A percentile compares a stretch with the other conserved stretches of the same genome.
Conservation (phyloP, 2,888 invertebrate genomes). For the Ichneumoninae sp. region DNA sequence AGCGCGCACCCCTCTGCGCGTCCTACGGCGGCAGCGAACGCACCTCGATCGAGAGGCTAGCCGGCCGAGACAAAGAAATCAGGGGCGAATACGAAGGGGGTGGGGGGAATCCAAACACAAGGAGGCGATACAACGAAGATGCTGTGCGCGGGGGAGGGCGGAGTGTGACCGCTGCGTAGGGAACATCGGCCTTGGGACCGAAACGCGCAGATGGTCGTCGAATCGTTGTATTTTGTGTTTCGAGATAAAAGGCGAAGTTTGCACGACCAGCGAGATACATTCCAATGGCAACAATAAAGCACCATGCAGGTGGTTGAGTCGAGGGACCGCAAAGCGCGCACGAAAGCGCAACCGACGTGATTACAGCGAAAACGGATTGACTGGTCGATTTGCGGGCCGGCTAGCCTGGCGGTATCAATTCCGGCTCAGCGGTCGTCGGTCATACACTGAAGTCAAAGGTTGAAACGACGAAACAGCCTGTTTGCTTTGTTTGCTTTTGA, state of each 20-base stretch:
- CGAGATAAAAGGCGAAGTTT: background rate
- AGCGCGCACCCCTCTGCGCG: conserved; percentile 68
- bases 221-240: background rate
- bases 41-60: conserved; percentile 26
- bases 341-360: background rate
- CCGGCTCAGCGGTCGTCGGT: background rate
- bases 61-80: conserved; percentile 29
- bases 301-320: background rate
- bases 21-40: conserved; percentile 12
- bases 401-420: background rate
- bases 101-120: background rate
- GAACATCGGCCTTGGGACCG: background rate
- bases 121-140: background rate
- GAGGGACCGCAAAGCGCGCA: background rate
- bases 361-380: background rate
- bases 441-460: background rate
- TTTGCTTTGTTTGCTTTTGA: background rate
- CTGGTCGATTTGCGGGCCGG: too few species aligned
- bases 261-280: background rate
- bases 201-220: too few species aligned
- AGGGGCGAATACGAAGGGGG: background rate
- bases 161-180: background rate
- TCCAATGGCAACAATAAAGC: background rate
- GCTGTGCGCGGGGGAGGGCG: background rate
- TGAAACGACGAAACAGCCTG: background rate